Percentiles rank a stretch among this genome's conserved stretches.
Evolutionary conservation across 1,140 invertebrate genomes (phyloP).

Genomic region (Carposina sasakii): DNA sequence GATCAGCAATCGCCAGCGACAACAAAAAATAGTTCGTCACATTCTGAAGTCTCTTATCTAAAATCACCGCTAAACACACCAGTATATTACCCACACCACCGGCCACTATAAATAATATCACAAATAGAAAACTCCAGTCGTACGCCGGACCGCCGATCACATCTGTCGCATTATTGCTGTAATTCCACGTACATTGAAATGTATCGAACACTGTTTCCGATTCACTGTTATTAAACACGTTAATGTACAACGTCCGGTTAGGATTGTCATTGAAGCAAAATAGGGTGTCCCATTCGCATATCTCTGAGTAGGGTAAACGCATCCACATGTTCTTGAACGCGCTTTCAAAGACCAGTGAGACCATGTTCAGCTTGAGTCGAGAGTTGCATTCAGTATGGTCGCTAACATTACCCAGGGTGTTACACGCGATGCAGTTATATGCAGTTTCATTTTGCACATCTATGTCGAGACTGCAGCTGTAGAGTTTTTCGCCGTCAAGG

Average conservation of each 20-base stretch:
- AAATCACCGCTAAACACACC: constrained; percentile 90
- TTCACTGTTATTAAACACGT: constrained; percentile 29
- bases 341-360: constrained; percentile 51
- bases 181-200: constrained; percentile 53
- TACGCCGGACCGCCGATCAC: constrained; percentile 50
- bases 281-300: constrained; percentile 44
- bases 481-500: too few species aligned
- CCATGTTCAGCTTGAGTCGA: constrained; percentile 59
- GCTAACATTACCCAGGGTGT: constrained; percentile 32
- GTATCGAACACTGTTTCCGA: constrained; percentile 31
- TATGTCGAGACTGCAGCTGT: constrained; percentile 54
- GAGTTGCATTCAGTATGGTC: constrained; percentile 46
- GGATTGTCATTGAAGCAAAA: constrained; percentile 45
- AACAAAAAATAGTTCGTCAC: constrained; percentile 96
- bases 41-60: constrained; percentile 90
- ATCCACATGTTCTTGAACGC: constrained; percentile 61
- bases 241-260: constrained; percentile 58
- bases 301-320: constrained; percentile 38
- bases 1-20: constrained; percentile 93
- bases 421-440: constrained; percentile 55
- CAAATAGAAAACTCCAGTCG: constrained; percentile 86
- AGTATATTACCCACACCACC: constrained; percentile 93
- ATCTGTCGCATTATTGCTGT: constrained; percentile 32
- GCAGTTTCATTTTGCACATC: constrained; percentile 63
- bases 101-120: constrained; percentile 86